Evolutionary conservation across 2,888 invertebrate genomes (phyloP).

Genomic region (Axea sp.): DNA sequence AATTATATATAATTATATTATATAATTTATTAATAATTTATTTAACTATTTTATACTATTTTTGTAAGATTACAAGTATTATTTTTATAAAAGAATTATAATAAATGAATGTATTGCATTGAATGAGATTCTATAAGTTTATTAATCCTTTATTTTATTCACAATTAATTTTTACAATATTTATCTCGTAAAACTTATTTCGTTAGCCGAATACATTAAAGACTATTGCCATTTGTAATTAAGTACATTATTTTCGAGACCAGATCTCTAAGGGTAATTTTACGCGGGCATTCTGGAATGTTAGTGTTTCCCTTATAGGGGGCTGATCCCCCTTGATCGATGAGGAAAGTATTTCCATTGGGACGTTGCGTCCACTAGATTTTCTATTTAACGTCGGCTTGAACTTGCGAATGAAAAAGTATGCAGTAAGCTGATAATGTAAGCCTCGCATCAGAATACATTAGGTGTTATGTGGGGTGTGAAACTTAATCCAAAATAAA

Average conservation of each 20-base stretch:
- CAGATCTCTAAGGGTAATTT: constrained; percentile 53
- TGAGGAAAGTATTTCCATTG: constrained; percentile 65
- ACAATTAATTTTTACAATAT: constrained; percentile 63
- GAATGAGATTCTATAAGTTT: too few relatives aligned
- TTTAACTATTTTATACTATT: too few relatives aligned
- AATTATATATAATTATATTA: too few relatives aligned
- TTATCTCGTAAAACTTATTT: constrained; percentile 43
- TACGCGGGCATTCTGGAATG: constrained; percentile 55
- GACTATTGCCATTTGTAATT: constrained; percentile 72
- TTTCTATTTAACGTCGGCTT: constrained; percentile 66
- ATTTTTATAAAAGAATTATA: too few relatives aligned
- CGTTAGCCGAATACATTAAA: constrained; percentile 75
- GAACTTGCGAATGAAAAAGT: constrained; percentile 49
- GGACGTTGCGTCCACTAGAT: constrained; percentile 57
- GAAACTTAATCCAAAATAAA: constrained; percentile 12
- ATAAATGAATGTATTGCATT: too few relatives aligned
- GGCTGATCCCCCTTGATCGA: constrained; percentile 71
- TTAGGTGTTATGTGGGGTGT: neutral
- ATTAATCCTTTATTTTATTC: constrained; percentile 8
- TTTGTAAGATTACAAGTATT: too few relatives aligned
- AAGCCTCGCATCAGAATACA: constrained; percentile 19
- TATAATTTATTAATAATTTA: too few relatives aligned
- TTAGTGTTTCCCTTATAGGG: constrained; percentile 41
- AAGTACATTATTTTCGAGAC: constrained; percentile 69
- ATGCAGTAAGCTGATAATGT: constrained; percentile 27